A percentile compares a stretch with the other conserved stretches of the same genome.
phyloP scores from a whole-genome alignment of 2,113 vertebrate genomes.

The Nerophis lumbriciformis region DNA sequence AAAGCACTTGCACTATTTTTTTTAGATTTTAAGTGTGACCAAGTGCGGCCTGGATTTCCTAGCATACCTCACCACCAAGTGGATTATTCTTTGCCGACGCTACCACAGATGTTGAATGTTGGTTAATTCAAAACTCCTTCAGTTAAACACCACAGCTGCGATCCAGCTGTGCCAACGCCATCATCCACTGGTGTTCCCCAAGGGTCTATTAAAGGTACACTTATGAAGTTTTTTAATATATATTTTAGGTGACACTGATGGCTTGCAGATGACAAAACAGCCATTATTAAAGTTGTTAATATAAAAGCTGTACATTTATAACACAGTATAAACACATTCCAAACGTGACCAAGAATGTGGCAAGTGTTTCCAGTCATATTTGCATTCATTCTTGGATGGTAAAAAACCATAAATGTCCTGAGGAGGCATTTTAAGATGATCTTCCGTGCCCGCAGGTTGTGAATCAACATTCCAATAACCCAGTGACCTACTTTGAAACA shows the following conservation, averaged over 20 bases:
- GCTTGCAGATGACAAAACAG: neutral
- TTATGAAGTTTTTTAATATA: neutral
- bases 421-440: neutral
- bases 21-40: no score
- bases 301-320: neutral
- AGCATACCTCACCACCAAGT: no score
- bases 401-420: neutral
- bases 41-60: no score
- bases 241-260: neutral
- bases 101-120: neutral
- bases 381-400: no score
- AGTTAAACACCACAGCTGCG: neutral
- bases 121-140: neutral
- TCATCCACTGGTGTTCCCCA: constrained; percentile 10
- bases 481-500: constrained; percentile 9
- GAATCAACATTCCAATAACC: constrained; percentile 19
- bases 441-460: constrained; percentile 8
- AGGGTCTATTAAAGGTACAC: constrained; percentile 13
- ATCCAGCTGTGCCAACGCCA: constrained; percentile 4
- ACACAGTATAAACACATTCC: neutral
- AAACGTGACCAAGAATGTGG: neutral
- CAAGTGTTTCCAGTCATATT: neutral
- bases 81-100: neutral
- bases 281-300: neutral
- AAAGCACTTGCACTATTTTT: no score